Conservation (phyloP, 2,113 vertebrate species). For the Synodontis membranacea region DNA sequence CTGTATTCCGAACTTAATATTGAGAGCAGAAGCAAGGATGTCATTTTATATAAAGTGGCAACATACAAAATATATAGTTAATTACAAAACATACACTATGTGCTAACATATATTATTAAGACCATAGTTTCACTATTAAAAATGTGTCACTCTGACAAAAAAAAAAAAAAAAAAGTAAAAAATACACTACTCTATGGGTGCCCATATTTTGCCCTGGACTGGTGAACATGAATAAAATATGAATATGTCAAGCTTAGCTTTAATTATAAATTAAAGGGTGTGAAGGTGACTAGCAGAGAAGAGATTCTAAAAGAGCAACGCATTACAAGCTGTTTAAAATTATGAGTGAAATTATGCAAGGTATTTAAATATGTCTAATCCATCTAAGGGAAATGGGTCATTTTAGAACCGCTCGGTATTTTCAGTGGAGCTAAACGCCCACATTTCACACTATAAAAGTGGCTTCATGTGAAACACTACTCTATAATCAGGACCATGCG, state of each 20-base stretch:
- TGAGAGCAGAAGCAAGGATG: conserved; percentile 71
- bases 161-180: conserved; percentile 63
- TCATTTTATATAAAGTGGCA: conserved; percentile 82
- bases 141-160: conserved; percentile 74
- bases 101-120: conserved; percentile 89
- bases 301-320: conserved; percentile 34
- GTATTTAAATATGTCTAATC: conserved; percentile 41
- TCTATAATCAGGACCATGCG: conserved; percentile 72
- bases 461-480: conserved; percentile 83
- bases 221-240: conserved; percentile 75
- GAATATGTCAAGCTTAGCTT: conserved; percentile 73
- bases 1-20: conserved; percentile 54
- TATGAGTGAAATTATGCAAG: conserved; percentile 1
- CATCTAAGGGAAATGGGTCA: conserved; percentile 34
- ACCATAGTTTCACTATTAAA: conserved; percentile 83
- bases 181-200: conserved; percentile 82
- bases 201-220: conserved; percentile 79
- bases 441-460: conserved; percentile 83
- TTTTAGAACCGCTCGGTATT: not conserved
- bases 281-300: conserved; percentile 64
- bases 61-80: conserved; percentile 83
- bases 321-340: conserved; percentile 28
- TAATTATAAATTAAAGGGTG: conserved; percentile 75
- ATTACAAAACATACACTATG: conserved; percentile 82
- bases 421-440: conserved; percentile 56